Conservation (phyloP, 2,888 invertebrate genomes). For the Noctua fimbriata region DNA sequence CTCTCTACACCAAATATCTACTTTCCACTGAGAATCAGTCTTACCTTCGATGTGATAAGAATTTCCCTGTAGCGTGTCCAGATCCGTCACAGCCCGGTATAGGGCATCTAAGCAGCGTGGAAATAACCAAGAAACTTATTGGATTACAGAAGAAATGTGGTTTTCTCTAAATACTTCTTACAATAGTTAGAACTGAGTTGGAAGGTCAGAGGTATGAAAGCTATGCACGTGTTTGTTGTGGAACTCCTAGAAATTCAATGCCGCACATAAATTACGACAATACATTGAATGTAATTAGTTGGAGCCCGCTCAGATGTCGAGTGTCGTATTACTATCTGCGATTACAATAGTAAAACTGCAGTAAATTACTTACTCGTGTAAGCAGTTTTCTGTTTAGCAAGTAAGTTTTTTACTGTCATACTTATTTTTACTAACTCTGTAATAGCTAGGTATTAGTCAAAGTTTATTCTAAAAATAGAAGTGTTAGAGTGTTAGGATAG, state of each 20-base stretch:
- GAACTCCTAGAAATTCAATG: constrained; percentile 66
- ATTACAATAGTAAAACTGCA: constrained; percentile 44
- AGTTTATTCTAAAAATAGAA: constrained; percentile 23
- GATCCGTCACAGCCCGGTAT: constrained; percentile 99
- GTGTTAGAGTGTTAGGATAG: neutral
- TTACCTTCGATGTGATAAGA: constrained; percentile 99
- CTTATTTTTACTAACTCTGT: constrained; percentile 13
- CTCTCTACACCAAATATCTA: constrained; percentile 68
- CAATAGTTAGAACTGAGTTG: constrained; percentile 57
- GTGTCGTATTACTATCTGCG: constrained; percentile 52
- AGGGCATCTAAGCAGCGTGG: constrained; percentile 95
- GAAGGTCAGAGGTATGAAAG: constrained; percentile 61
- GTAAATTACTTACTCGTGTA: constrained; percentile 53
- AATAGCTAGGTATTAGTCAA: constrained; percentile 20
- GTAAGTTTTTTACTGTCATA: constrained; percentile 10
- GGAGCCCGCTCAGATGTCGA: constrained; percentile 53
- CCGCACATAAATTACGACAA: constrained; percentile 57
- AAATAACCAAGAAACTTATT: constrained; percentile 87
- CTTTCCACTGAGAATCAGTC: constrained; percentile 73
- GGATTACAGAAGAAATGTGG: constrained; percentile 68
- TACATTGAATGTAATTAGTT: constrained; percentile 57
- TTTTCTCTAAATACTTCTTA: constrained; percentile 66
- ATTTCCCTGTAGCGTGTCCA: constrained; percentile 99
- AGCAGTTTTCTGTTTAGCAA: constrained; percentile 25
- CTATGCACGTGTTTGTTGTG: constrained; percentile 62